These are phyloP conservation scores for Campopleginae sp. DNA, from an alignment of 2,888 invertebrate species.

Conservation along the genomic window DNA sequence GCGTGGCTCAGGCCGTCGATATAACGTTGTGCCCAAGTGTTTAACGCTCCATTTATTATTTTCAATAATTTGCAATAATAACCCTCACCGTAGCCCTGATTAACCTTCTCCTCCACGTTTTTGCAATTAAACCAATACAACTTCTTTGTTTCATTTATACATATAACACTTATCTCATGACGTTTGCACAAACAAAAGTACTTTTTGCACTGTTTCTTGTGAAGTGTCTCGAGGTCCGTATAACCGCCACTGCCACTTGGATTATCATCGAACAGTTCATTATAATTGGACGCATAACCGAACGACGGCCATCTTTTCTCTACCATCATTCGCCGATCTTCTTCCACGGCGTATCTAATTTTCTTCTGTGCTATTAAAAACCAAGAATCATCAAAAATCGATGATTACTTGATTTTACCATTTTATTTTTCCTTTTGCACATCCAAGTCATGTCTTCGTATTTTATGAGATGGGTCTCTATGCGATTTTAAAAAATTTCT, in stretches of 20 bases:
- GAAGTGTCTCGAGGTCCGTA: constrained; percentile 78
- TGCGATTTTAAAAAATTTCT: neutral
- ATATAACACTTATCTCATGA: constrained; percentile 82
- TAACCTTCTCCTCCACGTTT: constrained; percentile 81
- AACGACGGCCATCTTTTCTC: constrained; percentile 80
- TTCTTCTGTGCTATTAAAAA: constrained; percentile 11
- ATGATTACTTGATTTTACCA: constrained; percentile 4
- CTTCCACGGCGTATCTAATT: constrained; percentile 17
- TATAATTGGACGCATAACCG: constrained; percentile 76
- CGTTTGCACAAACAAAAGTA: constrained; percentile 81
- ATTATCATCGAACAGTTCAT: constrained; percentile 78
- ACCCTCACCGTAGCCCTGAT: constrained; percentile 80
- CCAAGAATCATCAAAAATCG: constrained; percentile 8
- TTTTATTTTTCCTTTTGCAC: neutral
- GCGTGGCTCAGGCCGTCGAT: constrained; percentile 79
- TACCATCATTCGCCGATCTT: constrained; percentile 79
- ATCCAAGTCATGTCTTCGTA: neutral
- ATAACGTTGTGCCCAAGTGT: constrained; percentile 80
- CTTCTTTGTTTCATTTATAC: constrained; percentile 81
- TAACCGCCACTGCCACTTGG: constrained; percentile 75
- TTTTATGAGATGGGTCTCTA: neutral
- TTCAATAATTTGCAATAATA: constrained; percentile 81
- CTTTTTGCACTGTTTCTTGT: constrained; percentile 80
- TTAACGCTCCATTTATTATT: constrained; percentile 79
- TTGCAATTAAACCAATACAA: constrained; percentile 82